A percentile compares a stretch with the other conserved stretches of the same genome.
phyloP scores from a whole-genome alignment of 2,888 invertebrate genomes.

The Polymixis flavicincta region DNA sequence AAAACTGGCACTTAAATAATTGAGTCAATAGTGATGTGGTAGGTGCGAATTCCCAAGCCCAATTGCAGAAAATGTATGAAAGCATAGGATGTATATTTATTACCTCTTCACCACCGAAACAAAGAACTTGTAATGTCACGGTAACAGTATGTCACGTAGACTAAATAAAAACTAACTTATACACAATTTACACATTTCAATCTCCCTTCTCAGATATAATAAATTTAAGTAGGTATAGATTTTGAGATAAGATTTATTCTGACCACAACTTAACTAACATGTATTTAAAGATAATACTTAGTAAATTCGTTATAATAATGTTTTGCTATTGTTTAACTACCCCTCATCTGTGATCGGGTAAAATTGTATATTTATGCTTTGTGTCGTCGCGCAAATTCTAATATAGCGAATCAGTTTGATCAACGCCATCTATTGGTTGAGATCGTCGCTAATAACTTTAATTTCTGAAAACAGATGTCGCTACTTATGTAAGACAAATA shows the following conservation, averaged over 20 bases:
- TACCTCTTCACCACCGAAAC: not conserved
- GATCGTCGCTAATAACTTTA: slow-evolving; percentile 18
- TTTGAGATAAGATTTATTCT: slow-evolving; percentile 3
- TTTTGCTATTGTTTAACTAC: not conserved
- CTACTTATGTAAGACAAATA: slow-evolving; percentile 30
- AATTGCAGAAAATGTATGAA: slow-evolving; percentile 12
- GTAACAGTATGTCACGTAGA: not conserved
- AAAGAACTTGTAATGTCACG: slow-evolving; percentile 1
- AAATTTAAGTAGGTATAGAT: not conserved
- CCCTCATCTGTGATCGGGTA: slow-evolving; percentile 7
- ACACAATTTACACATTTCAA: not conserved
- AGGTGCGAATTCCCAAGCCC: not conserved
- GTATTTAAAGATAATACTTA: slow-evolving; percentile 7
- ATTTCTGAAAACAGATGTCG: slow-evolving; percentile 50
- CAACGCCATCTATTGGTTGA: slow-evolving; percentile 45
- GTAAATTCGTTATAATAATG: not conserved
- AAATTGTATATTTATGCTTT: slow-evolving; percentile 32
- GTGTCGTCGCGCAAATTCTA: slow-evolving; percentile 15
- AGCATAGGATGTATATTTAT: not conserved
- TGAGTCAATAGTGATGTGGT: slow-evolving; percentile 9
- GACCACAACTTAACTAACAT: not conserved
- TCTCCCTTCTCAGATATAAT: not conserved
- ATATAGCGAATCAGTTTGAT: slow-evolving; percentile 5
- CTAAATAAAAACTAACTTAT: not conserved
- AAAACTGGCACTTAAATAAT: slow-evolving; percentile 38